Evolutionary conservation across 2,797 vertebrate genomes (phyloP).

Genomic region (Manis pentadactyla): DNA sequence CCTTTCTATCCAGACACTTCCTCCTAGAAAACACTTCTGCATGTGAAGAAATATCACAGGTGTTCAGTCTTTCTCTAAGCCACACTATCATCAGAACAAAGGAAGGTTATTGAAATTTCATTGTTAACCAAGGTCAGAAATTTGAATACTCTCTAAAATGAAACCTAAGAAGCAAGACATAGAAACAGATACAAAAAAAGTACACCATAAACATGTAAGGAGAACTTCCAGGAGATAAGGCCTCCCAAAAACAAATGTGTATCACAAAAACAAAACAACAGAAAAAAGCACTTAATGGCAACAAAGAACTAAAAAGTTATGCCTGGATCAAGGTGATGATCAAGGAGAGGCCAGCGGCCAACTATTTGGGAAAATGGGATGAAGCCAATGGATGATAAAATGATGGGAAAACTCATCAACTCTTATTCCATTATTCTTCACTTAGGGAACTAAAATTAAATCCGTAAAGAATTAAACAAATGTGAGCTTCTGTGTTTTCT

Average conservation of each 20-base stretch:
- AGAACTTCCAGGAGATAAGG: neutral
- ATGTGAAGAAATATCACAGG: neutral
- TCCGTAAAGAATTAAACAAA: neutral
- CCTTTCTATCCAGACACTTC: slow-evolving; percentile 4
- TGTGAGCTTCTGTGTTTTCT: neutral
- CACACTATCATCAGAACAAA: slow-evolving; percentile 5
- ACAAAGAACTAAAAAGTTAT: neutral
- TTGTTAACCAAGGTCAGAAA: slow-evolving; percentile 29
- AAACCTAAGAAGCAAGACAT: neutral
- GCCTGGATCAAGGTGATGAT: neutral
- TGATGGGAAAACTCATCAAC: neutral
- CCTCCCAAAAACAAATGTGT: neutral
- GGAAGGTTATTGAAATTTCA: slow-evolving; percentile 35
- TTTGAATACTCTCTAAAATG: slow-evolving; percentile 44
- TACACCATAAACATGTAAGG: neutral
- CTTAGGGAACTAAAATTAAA: neutral
- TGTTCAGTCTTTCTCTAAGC: neutral
- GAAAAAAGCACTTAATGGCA: neutral
- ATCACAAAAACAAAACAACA: neutral
- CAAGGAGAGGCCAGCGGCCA: neutral
- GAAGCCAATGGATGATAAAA: neutral
- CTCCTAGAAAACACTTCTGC: slow-evolving; percentile 16
- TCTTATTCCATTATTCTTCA: neutral
- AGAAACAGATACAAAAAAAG: neutral
- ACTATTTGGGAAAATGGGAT: neutral